A percentile compares a stretch with the other conserved stretches of the same genome.
Conservation (phyloP, 1,140 invertebrate species). For the Lordiphosa clarofinis region DNA sequence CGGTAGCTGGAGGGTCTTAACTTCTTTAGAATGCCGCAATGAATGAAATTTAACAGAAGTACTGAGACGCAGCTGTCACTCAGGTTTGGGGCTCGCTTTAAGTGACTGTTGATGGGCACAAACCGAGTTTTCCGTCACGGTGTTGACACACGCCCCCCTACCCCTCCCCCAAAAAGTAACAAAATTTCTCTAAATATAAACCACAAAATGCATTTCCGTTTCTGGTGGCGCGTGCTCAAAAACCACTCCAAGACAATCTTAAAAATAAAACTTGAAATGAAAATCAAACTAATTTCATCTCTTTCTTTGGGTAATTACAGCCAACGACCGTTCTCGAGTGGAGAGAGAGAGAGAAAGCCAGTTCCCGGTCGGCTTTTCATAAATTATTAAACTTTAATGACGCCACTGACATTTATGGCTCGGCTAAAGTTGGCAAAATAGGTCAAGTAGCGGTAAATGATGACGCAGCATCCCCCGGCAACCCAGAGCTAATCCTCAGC, state of each 20-base stretch:
- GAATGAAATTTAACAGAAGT: slow-evolving; percentile 72
- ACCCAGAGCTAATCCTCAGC: slow-evolving; percentile 25
- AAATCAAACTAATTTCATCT: slow-evolving; percentile 65
- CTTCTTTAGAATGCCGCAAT: slow-evolving; percentile 36
- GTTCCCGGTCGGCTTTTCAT: slow-evolving; percentile 46
- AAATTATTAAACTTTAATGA: slow-evolving; percentile 75
- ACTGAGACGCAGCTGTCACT: slow-evolving; percentile 57
- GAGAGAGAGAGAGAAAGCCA: slow-evolving; percentile 6
- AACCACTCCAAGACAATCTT: slow-evolving; percentile 24
- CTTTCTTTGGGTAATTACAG: slow-evolving; percentile 39
- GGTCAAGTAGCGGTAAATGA: slow-evolving; percentile 67
- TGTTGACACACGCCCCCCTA: slow-evolving; percentile 54
- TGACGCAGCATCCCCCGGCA: slow-evolving; percentile 45
- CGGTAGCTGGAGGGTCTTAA: slow-evolving; percentile 25
- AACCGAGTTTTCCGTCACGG: slow-evolving; percentile 48
- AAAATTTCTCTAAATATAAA: slow-evolving; percentile 38
- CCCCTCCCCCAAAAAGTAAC: slow-evolving; percentile 22
- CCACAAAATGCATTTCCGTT: slow-evolving; percentile 51
- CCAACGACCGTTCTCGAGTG: slow-evolving; percentile 19
- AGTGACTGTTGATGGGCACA: slow-evolving; percentile 66
- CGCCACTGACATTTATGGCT: slow-evolving; percentile 70
- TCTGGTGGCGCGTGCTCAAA: slow-evolving; percentile 54
- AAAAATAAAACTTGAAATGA: slow-evolving; percentile 43
- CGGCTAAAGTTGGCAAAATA: slow-evolving; percentile 66
- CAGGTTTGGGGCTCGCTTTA: slow-evolving; percentile 51